Evolutionary conservation across 2,888 invertebrate genomes (phyloP).

Genomic region (Drosophila anomelani): DNA sequence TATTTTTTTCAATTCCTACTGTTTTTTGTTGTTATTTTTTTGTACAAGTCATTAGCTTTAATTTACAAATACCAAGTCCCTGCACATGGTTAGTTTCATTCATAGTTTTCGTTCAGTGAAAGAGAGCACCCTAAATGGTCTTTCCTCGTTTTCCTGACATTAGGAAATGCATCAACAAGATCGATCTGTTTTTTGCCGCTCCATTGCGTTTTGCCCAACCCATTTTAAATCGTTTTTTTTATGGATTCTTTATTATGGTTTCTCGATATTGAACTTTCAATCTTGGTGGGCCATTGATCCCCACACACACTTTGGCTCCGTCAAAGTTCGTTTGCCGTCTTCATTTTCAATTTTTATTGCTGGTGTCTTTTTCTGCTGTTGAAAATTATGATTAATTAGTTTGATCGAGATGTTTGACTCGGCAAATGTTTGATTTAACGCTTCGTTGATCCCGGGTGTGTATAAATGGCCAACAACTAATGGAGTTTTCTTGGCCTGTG

Average conservation of each 20-base stretch:
- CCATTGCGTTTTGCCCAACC: slow-evolving; percentile 40
- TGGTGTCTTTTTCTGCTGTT: slow-evolving; percentile 51
- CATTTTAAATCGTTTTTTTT: slow-evolving; percentile 23
- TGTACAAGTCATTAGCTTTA: slow-evolving; percentile 81
- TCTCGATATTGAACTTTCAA: slow-evolving; percentile 31
- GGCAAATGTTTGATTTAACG: slow-evolving; percentile 69
- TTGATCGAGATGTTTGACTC: slow-evolving; percentile 58
- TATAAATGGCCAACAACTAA: slow-evolving; percentile 33
- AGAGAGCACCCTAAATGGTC: slow-evolving; percentile 21
- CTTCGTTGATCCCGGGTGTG: slow-evolving; percentile 45
- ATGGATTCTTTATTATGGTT: slow-evolving; percentile 18
- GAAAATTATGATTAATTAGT: slow-evolving; percentile 74
- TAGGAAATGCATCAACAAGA: slow-evolving; percentile 40
- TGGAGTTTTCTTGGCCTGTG: slow-evolving; percentile 27
- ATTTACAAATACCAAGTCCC: slow-evolving; percentile 60
- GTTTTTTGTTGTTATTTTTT: slow-evolving; percentile 55
- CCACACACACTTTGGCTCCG: slow-evolving; percentile 24
- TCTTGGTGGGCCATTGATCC: slow-evolving; percentile 51
- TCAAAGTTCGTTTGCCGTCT: slow-evolving; percentile 31
- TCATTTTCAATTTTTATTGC: slow-evolving; percentile 44
- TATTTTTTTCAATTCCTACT: slow-evolving; percentile 7
- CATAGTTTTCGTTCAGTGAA: slow-evolving; percentile 49
- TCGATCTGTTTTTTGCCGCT: slow-evolving; percentile 50
- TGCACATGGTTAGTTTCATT: slow-evolving; percentile 63
- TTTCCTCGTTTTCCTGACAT: slow-evolving; percentile 19